Evolutionary conservation across 2,888 invertebrate species (phyloP), one percentile per base, ranked within the genome.

Genomic region (Eupithecia subumbrata): DNA sequence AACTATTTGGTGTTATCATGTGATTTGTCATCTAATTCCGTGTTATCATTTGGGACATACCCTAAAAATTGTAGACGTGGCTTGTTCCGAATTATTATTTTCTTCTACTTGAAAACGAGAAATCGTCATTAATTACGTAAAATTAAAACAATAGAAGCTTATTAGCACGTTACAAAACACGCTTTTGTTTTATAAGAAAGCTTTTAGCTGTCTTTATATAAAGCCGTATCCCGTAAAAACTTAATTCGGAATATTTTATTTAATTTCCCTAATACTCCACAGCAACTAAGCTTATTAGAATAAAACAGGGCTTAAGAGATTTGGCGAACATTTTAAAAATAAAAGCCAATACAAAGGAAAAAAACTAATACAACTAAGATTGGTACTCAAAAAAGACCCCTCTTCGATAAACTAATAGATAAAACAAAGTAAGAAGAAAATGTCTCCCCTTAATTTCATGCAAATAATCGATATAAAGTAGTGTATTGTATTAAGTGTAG

Each of bases 221-320:
- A 18, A 18, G 64, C 9, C 64, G 34, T 18, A 64, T 34, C 34
- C 30, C 34, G n/a, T 64, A 22, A 34, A 64, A 64, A 30, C 64
- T 64, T 64, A 64, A 64, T 64, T 64, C 64, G 64, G 64, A 64
- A 64, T 34, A 64, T 34, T 64, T 64, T 64, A 63, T 64, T 56
- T 69, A 25, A 45, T 48, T 69, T 52, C 34, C 69, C 5, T 43
- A 69, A 45, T 69, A 69, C 25, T 30, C 30, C 7, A 63, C 5
- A 64, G 34, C 64, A 64, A 34, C 63, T 64, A 64, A 64, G 34
- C 64, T 34, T 64, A 34, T 64, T 64, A 34, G 64, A 30, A 18
- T 64, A 64, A 30, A 30, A 64, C 64, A 34, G 34, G 64, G 64
- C 34, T 64, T 18, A 60, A 60, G 60, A 25, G 22, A 60, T 60